Percentiles rank a stretch among this genome's conserved stretches.
Conservation (phyloP, 1,140 invertebrate genomes). For the Drosophila bocki region DNA sequence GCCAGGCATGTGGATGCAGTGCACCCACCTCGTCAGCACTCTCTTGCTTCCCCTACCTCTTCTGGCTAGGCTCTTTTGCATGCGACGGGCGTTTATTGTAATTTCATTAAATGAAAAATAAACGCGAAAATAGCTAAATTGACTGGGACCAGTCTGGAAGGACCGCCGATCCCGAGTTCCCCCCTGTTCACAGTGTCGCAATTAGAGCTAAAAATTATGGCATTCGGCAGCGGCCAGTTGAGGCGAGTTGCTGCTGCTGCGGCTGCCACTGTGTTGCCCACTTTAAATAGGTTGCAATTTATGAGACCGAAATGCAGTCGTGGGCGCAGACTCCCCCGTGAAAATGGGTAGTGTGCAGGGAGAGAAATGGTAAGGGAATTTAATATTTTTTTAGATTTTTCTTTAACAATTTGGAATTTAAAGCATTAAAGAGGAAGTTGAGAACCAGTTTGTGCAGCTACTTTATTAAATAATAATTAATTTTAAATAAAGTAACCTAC, state of each 20-base stretch:
- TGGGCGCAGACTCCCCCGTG: slow-evolving; percentile 31
- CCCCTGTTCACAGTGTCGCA: slow-evolving; percentile 58
- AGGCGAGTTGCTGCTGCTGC: slow-evolving; percentile 1
- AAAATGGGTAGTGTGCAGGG: slow-evolving; percentile 14
- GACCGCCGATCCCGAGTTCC: slow-evolving; percentile 3
- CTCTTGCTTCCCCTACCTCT: not conserved
- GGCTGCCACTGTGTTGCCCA: slow-evolving; percentile 16
- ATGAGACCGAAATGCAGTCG: slow-evolving; percentile 47
- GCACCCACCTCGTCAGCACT: slow-evolving; percentile 15
- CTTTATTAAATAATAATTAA: too few species aligned
- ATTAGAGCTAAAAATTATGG: slow-evolving; percentile 75
- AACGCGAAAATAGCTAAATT: slow-evolving; percentile 66
- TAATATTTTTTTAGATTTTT: too few species aligned
- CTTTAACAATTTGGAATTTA: not conserved
- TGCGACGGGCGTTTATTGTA: slow-evolving; percentile 77
- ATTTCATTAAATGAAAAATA: slow-evolving; percentile 82
- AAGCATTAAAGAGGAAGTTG: not conserved
- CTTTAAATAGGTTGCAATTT: slow-evolving; percentile 80
- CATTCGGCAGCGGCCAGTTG: slow-evolving; percentile 23
- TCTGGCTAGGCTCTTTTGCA: slow-evolving; percentile 42
- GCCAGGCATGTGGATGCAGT: slow-evolving; percentile 33
- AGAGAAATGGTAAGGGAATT: not conserved
- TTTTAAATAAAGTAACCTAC: too few species aligned
- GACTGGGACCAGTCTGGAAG: slow-evolving; percentile 39
- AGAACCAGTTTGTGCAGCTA: too few species aligned